Percentiles rank a stretch among this genome's conserved stretches.
These are phyloP conservation scores for Pectinophora gossypiella DNA, from an alignment of 1,140 invertebrate species.

Conservation along the genomic window DNA sequence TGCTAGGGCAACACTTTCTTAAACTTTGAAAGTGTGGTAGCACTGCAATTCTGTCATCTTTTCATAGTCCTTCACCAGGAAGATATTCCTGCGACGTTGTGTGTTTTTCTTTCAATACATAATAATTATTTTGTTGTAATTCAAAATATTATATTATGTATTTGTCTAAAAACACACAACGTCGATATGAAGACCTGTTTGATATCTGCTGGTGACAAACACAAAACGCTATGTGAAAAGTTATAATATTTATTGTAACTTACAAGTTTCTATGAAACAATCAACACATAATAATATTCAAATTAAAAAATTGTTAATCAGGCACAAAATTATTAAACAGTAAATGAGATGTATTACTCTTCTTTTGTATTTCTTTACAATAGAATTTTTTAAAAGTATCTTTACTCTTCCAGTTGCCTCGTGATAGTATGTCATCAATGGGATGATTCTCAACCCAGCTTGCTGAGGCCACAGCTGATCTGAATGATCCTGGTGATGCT, in stretches of 20 bases:
- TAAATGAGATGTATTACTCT: background rate
- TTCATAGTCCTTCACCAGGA: conserved; percentile 6
- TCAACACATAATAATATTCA: background rate
- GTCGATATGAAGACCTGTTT: conserved; percentile 9
- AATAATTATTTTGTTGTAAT: conserved; percentile 2
- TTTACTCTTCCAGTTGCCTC: conserved; percentile 12
- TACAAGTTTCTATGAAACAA: too few relatives aligned
- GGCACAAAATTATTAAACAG: background rate
- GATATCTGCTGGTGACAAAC: conserved; percentile 8
- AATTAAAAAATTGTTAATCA: background rate
- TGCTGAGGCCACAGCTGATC: background rate
- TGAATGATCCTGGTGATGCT: background rate
- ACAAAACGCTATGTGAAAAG: conserved; percentile 14
- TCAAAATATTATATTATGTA: conserved; percentile 8
- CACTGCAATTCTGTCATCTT: background rate
- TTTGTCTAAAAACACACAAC: conserved; percentile 8
- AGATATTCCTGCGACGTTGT: conserved; percentile 12
- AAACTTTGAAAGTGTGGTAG: background rate
- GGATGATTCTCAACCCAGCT: conserved; percentile 10
- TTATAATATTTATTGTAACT: too few relatives aligned
- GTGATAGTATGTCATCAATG: conserved; percentile 15
- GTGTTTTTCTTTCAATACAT: conserved; percentile 5
- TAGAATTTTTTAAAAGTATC: conserved; percentile 4
- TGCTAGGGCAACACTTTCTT: background rate
- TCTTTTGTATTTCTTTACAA: conserved; percentile 11